Evolutionary conservation across 37 sponge, comb jelly and placozoan species (phyloP).

Genomic region (Halichondria panicea): DNA sequence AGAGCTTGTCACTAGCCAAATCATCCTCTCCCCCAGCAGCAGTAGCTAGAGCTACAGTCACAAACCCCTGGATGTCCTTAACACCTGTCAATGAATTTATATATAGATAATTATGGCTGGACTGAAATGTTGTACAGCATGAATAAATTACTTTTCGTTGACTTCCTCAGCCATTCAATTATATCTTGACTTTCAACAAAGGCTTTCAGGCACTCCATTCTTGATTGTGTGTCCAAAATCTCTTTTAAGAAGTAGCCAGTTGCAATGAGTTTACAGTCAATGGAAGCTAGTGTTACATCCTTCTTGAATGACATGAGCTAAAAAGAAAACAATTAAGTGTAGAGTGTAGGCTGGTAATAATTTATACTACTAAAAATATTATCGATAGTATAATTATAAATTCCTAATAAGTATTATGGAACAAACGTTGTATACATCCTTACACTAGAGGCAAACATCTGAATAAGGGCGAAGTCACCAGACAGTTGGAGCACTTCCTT

Average conservation of each 20-base stretch:
- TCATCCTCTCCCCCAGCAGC: constrained; percentile 56
- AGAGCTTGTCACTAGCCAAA: constrained; percentile 40
- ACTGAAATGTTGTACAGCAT: not conserved
- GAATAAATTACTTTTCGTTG: constrained; percentile 16
- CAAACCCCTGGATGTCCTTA: constrained; percentile 42
- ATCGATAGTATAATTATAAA: too few relatives aligned
- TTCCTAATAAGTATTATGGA: not conserved
- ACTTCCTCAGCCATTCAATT: constrained; percentile 18
- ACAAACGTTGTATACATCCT: constrained; percentile 7
- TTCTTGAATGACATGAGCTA: not conserved
- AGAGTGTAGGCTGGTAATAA: not conserved
- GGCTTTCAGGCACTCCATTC: constrained; percentile 15
- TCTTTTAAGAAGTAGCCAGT: constrained; percentile 15
- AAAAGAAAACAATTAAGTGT: not conserved
- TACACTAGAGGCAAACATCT: constrained; percentile 23
- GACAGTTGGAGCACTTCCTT: constrained; percentile 2
- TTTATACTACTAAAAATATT: not conserved
- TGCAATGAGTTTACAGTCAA: not conserved
- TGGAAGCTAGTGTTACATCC: not conserved
- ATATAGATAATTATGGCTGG: too few relatives aligned
- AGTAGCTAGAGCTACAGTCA: constrained; percentile 56
- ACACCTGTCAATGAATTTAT: constrained; percentile 27
- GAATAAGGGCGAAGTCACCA: constrained; percentile 28
- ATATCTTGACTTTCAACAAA: constrained; percentile 24
- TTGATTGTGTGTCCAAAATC: not conserved